Evolutionary conservation across 2,113 vertebrate species (phyloP).

Genomic region (Rousettus leschenaultii): DNA sequence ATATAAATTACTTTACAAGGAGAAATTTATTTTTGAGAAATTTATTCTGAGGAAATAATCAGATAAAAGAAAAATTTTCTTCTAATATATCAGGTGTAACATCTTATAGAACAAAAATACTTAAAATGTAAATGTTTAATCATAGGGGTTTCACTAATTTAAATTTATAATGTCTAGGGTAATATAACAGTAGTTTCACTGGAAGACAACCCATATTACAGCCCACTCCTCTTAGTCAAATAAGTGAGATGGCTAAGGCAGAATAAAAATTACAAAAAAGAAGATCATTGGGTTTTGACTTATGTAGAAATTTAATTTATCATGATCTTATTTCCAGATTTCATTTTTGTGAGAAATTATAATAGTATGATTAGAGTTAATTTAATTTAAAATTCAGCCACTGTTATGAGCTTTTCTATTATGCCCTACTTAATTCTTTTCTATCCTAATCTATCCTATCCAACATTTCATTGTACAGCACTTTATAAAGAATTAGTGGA

Average conservation of each 20-base stretch:
- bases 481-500: not conserved
- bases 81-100: not conserved
- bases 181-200: not conserved
- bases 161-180: not conserved
- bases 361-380: not conserved
- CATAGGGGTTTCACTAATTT: not conserved
- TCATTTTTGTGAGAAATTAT: not conserved
- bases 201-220: not conserved
- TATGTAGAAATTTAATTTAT: not conserved
- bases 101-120: not conserved
- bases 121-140: not conserved
- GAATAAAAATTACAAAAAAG: not conserved
- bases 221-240: not conserved
- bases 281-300: not conserved
- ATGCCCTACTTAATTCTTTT: not conserved
- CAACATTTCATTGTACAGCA: not conserved
- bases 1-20: not conserved
- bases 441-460: too few species aligned
- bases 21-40: not conserved
- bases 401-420: not conserved
- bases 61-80: not conserved
- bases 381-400: not conserved
- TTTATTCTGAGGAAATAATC: not conserved
- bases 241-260: not conserved
- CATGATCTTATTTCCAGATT: not conserved